A percentile compares a stretch with the other conserved stretches of the same genome.
Conservation (phyloP, 2,888 invertebrate genomes). For the Oligia fasciuncula region DNA sequence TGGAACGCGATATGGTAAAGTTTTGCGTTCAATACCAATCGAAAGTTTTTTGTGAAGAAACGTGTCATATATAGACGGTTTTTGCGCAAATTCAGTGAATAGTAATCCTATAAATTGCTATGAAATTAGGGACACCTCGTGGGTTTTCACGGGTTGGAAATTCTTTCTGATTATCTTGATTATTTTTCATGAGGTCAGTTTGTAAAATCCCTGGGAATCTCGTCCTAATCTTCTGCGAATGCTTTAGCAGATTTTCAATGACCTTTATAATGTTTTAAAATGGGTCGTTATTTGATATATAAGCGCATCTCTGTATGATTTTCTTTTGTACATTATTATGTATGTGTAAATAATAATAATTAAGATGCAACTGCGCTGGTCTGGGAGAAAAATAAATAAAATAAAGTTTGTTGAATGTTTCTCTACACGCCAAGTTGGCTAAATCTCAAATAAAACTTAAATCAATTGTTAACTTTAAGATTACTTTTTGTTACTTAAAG, state of each 20-base stretch:
- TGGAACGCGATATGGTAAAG: slow-evolving; percentile 1
- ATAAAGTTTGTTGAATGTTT: not conserved
- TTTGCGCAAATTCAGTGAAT: not conserved
- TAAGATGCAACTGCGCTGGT: not conserved
- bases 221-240: not conserved
- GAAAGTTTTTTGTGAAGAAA: slow-evolving; percentile 8
- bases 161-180: no score
- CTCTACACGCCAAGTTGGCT: not conserved
- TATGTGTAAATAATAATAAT: not conserved
- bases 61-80: not conserved
- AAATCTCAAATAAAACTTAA: not conserved
- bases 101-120: not conserved
- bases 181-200: not conserved
- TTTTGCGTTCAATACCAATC: slow-evolving; percentile 15
- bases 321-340: not conserved
- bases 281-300: not conserved
- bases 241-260: not conserved
- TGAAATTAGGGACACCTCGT: not conserved
- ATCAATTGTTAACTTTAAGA: not conserved
- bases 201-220: not conserved
- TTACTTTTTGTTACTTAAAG: not conserved
- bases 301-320: no score
- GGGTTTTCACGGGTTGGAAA: fast-evolving
- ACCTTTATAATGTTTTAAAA: not conserved
- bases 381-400: slow-evolving; percentile 15